These are phyloP conservation scores for Lepidonotus clava DNA, from an alignment of 2,888 invertebrate species.

Conservation along the genomic window DNA sequence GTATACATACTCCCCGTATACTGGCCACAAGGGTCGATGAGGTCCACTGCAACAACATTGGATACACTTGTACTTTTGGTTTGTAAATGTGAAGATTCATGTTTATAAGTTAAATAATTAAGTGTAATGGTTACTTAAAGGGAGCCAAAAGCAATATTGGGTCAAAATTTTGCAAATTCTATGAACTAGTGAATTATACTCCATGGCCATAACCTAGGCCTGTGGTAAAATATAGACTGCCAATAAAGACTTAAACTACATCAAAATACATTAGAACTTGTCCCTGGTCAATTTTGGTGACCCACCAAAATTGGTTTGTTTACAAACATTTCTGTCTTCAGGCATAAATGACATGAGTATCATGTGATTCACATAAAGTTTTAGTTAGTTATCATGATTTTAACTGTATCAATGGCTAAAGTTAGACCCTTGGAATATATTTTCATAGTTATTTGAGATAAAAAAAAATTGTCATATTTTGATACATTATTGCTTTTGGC, in stretches of 20 bases:
- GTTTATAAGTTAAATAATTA: background rate
- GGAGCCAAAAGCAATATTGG: too few relatives aligned
- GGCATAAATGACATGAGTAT: too few relatives aligned
- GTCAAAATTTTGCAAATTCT: too few relatives aligned
- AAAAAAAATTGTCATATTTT: background rate
- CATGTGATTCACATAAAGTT: too few relatives aligned
- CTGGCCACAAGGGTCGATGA: conserved; percentile 90
- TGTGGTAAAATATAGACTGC: too few relatives aligned
- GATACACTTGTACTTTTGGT: background rate
- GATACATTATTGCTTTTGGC: background rate
- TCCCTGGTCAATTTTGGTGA: too few relatives aligned
- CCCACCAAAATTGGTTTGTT: too few relatives aligned
- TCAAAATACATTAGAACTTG: too few relatives aligned
- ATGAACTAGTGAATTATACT: too few relatives aligned
- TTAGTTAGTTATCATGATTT: background rate
- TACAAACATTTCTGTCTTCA: too few relatives aligned
- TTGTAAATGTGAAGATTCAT: background rate
- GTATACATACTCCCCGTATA: conserved; percentile 90
- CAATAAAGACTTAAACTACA: too few relatives aligned
- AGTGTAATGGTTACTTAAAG: background rate
- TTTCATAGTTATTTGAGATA: background rate
- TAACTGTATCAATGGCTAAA: background rate
- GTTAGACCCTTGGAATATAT: background rate
- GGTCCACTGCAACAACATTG: conserved; percentile 84
- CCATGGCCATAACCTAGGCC: too few relatives aligned